A percentile compares a stretch with the other conserved stretches of the same genome.
Conservation (phyloP, 2,888 invertebrate genomes). For the Neoascia interrupta region DNA sequence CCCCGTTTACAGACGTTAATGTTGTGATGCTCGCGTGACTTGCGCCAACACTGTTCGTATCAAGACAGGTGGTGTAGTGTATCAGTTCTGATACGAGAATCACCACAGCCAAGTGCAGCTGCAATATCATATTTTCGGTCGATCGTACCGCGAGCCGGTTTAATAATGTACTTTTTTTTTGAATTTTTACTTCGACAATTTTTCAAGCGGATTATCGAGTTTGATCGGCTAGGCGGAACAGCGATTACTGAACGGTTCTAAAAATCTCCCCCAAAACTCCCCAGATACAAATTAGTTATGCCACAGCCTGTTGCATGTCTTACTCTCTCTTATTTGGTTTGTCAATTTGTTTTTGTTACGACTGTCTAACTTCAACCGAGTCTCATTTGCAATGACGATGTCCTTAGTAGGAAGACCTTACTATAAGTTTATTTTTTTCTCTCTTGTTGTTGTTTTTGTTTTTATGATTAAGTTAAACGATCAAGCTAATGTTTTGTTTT, state of each 20-base stretch:
- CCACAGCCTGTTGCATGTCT: constrained; percentile 33
- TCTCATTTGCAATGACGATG: constrained; percentile 69
- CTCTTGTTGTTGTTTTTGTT: constrained; percentile 23
- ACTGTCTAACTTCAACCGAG: constrained; percentile 48
- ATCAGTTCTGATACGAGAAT: constrained; percentile 18
- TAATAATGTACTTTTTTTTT: not conserved
- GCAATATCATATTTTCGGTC: constrained; percentile 36
- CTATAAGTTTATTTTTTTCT: constrained; percentile 40
- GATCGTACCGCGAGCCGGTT: no score
- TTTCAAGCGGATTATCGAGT: constrained; percentile 44
- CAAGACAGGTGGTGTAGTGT: constrained; percentile 30
- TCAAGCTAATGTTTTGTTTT: constrained; percentile 45
- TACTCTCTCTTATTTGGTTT: constrained; percentile 42
- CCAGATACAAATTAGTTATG: constrained; percentile 61
- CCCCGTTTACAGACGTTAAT: constrained; percentile 63
- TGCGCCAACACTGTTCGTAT: constrained; percentile 38
- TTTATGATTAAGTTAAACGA: constrained; percentile 20
- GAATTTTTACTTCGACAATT: not conserved
- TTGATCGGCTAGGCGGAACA: constrained; percentile 67
- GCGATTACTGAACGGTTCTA: constrained; percentile 63
- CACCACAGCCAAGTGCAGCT: constrained; percentile 15
- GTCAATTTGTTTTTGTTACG: constrained; percentile 33
- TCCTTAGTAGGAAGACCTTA: constrained; percentile 69
- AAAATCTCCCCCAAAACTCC: constrained; percentile 61
- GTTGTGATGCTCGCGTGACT: constrained; percentile 72